phyloP scores from a whole-genome alignment of 2,888 invertebrate species.

The Caenorhabditis wallacei region DNA sequence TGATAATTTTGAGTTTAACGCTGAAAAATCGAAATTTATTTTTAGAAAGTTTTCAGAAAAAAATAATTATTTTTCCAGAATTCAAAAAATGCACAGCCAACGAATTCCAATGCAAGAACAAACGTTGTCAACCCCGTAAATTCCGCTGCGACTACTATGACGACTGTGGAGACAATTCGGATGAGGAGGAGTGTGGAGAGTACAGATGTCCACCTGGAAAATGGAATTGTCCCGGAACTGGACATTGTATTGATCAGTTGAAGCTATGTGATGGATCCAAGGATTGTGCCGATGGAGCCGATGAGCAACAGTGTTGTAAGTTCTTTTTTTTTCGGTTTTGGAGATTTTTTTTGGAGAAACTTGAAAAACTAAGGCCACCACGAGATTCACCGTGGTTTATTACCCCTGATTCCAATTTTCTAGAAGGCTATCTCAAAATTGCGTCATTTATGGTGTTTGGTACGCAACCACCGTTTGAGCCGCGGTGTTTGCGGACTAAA shows the following conservation, averaged over 20 bases:
- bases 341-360: no score
- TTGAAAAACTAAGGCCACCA: background rate
- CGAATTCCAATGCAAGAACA: conserved; percentile 83
- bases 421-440: background rate
- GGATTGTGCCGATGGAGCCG: conserved; percentile 96
- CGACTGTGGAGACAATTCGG: conserved; percentile 93
- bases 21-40: no score
- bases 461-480: no score
- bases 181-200: conserved; percentile 85
- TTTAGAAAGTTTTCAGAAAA: no score
- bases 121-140: conserved; percentile 83
- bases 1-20: no score
- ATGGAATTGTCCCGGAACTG: conserved; percentile 79
- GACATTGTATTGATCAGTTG: conserved; percentile 95
- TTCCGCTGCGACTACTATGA: conserved; percentile 88
- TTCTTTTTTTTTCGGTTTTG: conserved; percentile 19
- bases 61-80: no score
- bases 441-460: no score
- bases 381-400: background rate
- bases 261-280: conserved; percentile 97
- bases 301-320: conserved; percentile 87
- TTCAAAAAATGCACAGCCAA: conserved; percentile 82
- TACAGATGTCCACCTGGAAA: conserved; percentile 81
- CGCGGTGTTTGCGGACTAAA: no score
- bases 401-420: no score